Percentiles rank a stretch among this genome's conserved stretches.
These are phyloP conservation scores for Polyploca ridens DNA, from an alignment of 2,888 invertebrate species.

Conservation along the genomic window DNA sequence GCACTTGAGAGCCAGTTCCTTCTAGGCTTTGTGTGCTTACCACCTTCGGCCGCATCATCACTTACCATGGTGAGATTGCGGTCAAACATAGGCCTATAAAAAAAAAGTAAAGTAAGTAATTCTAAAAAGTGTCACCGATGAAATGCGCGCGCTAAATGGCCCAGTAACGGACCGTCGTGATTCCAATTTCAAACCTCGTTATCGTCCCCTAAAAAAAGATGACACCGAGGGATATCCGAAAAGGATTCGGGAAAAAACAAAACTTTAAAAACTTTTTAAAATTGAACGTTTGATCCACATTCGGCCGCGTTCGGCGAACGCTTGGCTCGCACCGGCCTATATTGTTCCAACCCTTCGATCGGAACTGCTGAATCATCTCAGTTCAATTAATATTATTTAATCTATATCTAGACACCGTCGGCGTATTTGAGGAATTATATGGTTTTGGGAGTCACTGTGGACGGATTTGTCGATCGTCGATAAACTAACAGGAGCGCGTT, in stretches of 20 bases:
- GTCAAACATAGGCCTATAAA: too few species aligned
- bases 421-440: slow-evolving; percentile 73
- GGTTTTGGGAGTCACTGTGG: slow-evolving; percentile 59
- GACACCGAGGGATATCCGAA: slow-evolving; percentile 40
- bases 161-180: slow-evolving; percentile 65
- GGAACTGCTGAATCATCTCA: slow-evolving; percentile 70
- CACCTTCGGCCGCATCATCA: too few species aligned
- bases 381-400: slow-evolving; percentile 81
- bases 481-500: slow-evolving; percentile 50
- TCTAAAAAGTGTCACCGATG: slow-evolving; percentile 63
- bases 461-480: slow-evolving; percentile 66
- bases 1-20: too few species aligned
- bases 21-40: too few species aligned
- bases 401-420: slow-evolving; percentile 69
- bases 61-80: too few species aligned
- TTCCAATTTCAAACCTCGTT: slow-evolving; percentile 80
- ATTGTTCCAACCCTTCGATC: slow-evolving; percentile 70
- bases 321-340: slow-evolving; percentile 37
- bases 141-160: slow-evolving; percentile 64
- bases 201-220: slow-evolving; percentile 59
- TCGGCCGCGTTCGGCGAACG: slow-evolving; percentile 7
- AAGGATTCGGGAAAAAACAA: slow-evolving; percentile 42
- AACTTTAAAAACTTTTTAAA: slow-evolving; percentile 51
- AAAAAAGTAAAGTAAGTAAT: too few species aligned
- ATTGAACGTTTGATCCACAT: slow-evolving; percentile 47